phyloP scores from a whole-genome alignment of 2,797 vertebrate genomes.

The Siniperca scherzeri region DNA sequence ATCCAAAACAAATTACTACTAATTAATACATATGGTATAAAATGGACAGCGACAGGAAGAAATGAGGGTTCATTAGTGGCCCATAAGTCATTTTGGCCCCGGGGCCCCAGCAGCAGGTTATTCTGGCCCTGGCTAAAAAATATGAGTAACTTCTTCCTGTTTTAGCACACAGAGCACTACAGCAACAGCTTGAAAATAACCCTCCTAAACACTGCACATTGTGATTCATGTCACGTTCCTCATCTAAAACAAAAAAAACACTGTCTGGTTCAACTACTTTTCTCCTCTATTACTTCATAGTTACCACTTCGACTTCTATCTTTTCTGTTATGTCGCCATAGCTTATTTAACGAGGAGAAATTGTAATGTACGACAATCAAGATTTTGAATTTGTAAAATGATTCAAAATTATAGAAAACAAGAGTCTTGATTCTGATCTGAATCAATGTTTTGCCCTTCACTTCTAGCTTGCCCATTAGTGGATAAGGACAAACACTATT shows the following conservation, averaged over 20 bases:
- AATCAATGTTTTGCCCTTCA: too few relatives aligned
- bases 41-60: too few relatives aligned
- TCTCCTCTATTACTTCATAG: slow-evolving; percentile 11
- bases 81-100: background rate
- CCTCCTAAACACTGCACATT: background rate
- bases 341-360: slow-evolving; percentile 5
- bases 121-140: background rate
- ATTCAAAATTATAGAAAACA: slow-evolving; percentile 3
- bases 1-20: background rate
- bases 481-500: background rate
- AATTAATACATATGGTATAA: background rate
- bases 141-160: background rate
- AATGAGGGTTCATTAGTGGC: background rate
- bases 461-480: background rate
- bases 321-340: background rate
- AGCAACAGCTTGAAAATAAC: slow-evolving; percentile 1
- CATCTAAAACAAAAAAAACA: background rate
- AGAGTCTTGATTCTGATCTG: background rate
- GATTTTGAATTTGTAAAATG: background rate
- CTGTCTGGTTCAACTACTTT: background rate
- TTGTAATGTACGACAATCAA: background rate
- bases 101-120: too few relatives aligned
- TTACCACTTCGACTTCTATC: background rate
- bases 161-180: background rate
- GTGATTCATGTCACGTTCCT: slow-evolving; percentile 3